A percentile compares a stretch with the other conserved stretches of the same genome.
These are phyloP conservation scores for Neolamprologus variostigma DNA, from an alignment of 2,113 vertebrate species.

Conservation along the genomic window DNA sequence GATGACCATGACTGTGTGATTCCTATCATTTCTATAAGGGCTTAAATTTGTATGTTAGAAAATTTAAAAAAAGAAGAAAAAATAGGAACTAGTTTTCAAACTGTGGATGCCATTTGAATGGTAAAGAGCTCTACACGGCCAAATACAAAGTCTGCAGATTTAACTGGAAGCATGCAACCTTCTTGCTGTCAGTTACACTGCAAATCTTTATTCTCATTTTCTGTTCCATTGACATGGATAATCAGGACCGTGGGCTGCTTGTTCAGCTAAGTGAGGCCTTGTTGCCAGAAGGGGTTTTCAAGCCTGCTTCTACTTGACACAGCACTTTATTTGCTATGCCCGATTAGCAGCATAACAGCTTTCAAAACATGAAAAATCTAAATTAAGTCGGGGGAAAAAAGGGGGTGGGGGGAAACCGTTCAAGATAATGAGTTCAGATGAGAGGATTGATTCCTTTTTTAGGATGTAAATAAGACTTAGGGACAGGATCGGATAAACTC, in stretches of 20 bases:
- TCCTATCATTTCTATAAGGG: background rate
- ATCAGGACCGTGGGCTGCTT: slow-evolving; percentile 25
- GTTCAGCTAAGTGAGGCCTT: slow-evolving; percentile 29
- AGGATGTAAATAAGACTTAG: background rate
- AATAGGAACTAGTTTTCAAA: background rate
- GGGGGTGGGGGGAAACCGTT: background rate
- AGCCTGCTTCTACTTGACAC: slow-evolving; percentile 38
- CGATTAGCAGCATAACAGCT: background rate
- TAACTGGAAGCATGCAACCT: background rate
- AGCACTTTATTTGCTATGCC: slow-evolving; percentile 23
- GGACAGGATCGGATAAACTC: background rate
- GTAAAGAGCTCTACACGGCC: background rate
- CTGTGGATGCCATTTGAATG: background rate
- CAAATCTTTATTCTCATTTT: slow-evolving; percentile 37
- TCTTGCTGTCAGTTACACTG: slow-evolving; percentile 14
- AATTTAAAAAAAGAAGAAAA: background rate
- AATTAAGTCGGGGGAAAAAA: background rate
- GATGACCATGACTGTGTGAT: background rate
- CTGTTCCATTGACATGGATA: slow-evolving; percentile 41
- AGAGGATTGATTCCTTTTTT: background rate
- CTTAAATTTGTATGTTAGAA: fast-evolving
- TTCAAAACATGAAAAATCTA: background rate
- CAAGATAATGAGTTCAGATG: background rate
- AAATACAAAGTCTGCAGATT: background rate
- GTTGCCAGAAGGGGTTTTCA: slow-evolving; percentile 14